Evolutionary conservation across 1,140 invertebrate genomes (phyloP), one percentile per base, ranked within the genome.

Genomic region (Lucilia sericata): DNA sequence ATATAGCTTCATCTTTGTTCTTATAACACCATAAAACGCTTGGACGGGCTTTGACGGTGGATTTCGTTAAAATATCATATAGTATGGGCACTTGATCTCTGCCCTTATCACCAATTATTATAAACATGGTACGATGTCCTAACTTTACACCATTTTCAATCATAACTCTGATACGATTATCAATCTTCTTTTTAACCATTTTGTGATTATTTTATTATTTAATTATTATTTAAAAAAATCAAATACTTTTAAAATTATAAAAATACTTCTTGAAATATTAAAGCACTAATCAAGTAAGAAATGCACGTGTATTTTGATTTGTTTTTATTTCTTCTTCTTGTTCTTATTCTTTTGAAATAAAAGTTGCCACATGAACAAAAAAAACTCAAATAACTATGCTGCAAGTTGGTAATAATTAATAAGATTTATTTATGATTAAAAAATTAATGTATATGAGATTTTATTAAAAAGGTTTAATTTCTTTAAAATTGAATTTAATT

Each of bases 1-100:
- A 98, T 87, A 99, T 93, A 82, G 93, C 93, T 89, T 93, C 93
- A 97, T 87, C 97, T 95, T 88, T 99, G 92, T 92, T 99, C 92
- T 99, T 99, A 91, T 99, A 99, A 91, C 99, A 99, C 99, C 99
- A 99, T 21, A 99, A 91, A 0, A 99, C 97, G 60, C 94, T 95
- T 12, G 99, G 98, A 84, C 98, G 93, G 0, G 97, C 94, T 92
- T 98, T 98, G 0, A 99, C 95, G 83, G 95, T 94, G 7, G 98
- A 96, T 92, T 99, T 99, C 0, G 97, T 95, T 36, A 99, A 92
- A 94, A 99, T 99, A 88, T 99, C 98, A 93, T 99, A 98, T 0
- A 99, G 92, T 91, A 99, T 97, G 4, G 98, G 96, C 85, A 99
- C 96, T 93, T 99, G 98, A 93, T 99, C 98, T 91, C 95, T 94